Base-by-base conservation (phyloP, 2,888 invertebrate species). In the Noctua fimbriata region DNA sequence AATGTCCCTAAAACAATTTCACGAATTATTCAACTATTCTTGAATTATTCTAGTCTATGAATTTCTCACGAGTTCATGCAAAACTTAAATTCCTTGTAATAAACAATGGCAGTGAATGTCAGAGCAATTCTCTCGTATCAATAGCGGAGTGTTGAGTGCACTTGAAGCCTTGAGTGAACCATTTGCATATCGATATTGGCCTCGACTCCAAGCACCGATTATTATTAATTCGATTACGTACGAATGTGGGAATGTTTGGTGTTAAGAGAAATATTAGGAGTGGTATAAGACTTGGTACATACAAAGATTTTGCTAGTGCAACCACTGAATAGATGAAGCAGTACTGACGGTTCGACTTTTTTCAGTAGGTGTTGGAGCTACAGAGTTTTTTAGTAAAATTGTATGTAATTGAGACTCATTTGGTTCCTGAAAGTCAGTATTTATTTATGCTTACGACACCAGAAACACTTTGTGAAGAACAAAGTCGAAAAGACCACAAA, bases 111-210 rank as follows among this genome's bases (percentile, higher is more conserved):
- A 89, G 93, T 89, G 88, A 95, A 95, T 93, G 94, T 93, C 95
- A 92, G 88, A 91, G 91, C 90, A 87, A 89, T 92, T 94, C 92
- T 91, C 76, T 90, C 88, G 83, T 90, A 84, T 90, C 89, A 82
- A 88, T 89, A 79, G 85, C 87, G 89, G 85, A 90, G 84, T 88
- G 84, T 92, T 79, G 88, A 94, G 95, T 91, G 94, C 94, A 91
- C 96, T 96, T 90, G 86, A 93, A 81, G 85, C 82, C 88, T 92
- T 90, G 91, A 90, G 89, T 91, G 90, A 92, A 92, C 92, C 94
- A 94, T 96, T 96, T 96, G 96, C 96, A 96, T 96, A 96, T 95
- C 96, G 95, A 93, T 95, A 92, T 92, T 93, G 90, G 89, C 77
- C 90, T 90, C 81, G 69, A 65, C 47, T 84, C 52, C 80, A 66